A percentile compares a stretch with the other conserved stretches of the same genome.
These are phyloP conservation scores for Hydraecia micacea DNA, from an alignment of 2,888 invertebrate genomes.

Conservation along the genomic window DNA sequence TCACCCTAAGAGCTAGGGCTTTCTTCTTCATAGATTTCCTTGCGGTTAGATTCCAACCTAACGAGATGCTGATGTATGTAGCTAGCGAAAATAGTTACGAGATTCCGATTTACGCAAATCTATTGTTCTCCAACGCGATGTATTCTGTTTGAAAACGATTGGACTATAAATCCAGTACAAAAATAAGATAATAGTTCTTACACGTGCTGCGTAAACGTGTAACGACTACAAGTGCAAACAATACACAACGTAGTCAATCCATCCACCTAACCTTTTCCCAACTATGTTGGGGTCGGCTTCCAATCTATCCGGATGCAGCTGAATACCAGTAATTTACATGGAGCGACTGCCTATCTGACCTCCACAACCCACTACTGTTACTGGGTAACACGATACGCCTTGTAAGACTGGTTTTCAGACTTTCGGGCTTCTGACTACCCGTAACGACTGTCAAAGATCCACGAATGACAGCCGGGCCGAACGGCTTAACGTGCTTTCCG, in stretches of 20 bases:
- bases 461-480: no score
- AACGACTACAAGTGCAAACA: not conserved
- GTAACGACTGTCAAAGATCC: no score
- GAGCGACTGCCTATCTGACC: no score
- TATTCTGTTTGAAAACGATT: constrained; percentile 18
- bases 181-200: constrained; percentile 9
- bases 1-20: not conserved
- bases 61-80: not conserved
- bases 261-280: no score
- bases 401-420: no score
- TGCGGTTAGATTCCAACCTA: not conserved
- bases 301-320: no score
- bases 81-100: constrained; percentile 2
- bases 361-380: no score
- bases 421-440: no score
- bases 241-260: not conserved
- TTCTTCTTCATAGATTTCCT: not conserved
- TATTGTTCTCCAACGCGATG: constrained; percentile 15
- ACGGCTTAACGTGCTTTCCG: no score
- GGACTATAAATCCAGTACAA: not conserved
- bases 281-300: no score
- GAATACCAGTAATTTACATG: no score
- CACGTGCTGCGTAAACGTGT: constrained; percentile 12
- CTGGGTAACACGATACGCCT: no score
- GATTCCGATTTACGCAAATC: constrained; percentile 11